Base-by-base conservation (phyloP, 2,888 invertebrate genomes). In the Pseudeuparius sepicola region DNA sequence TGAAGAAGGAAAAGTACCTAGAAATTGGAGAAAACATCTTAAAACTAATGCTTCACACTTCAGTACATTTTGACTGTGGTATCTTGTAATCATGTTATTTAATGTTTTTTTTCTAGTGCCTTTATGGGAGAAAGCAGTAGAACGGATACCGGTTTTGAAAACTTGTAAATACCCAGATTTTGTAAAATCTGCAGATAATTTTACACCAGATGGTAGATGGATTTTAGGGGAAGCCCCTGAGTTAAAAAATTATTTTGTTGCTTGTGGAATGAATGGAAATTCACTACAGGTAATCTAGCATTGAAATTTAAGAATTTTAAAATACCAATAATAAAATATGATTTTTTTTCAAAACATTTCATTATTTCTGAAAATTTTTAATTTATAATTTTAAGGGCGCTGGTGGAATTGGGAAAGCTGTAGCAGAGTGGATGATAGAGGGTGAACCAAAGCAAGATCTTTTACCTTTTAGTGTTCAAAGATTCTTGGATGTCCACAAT, bases 121-220 rank as follows among this genome's bases (percentile, higher is more conserved):
- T 11, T 52, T 68, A 9, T 72, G 71, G 71, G 62, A 68, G 39
- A 66, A 63, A 50, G 65, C 68, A 14, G 53, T 64, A 13, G 56
- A 66, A 41, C 57, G 78, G 46, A 53, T 78, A 37, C 78, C 78
- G 9, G 53, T 67, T 30, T 55, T 79, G 35, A 61, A 63, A 31
- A 59, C 65, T 37, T 63, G 68, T 15, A 56, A 60, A 40, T 59
- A 68, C 17, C 67, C 72, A 12, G 60, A 65, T 34, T 55, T 78
- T 14, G 63, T 68, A 4, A 78, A 77, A 49, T 76, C 74, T 14
- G 75, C 78, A 2, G 78, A 79, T 56, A 77, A 73, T 55, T 79
- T 78, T 55, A 78, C 78, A 3, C 77, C 79, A 1, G 79, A 80
- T 61, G 75, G 77, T 6, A 65, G 71, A 49, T 76, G 75, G 74